phyloP scores from a whole-genome alignment of 2,113 vertebrate genomes.

The Dendropsophus ebraccatus region DNA sequence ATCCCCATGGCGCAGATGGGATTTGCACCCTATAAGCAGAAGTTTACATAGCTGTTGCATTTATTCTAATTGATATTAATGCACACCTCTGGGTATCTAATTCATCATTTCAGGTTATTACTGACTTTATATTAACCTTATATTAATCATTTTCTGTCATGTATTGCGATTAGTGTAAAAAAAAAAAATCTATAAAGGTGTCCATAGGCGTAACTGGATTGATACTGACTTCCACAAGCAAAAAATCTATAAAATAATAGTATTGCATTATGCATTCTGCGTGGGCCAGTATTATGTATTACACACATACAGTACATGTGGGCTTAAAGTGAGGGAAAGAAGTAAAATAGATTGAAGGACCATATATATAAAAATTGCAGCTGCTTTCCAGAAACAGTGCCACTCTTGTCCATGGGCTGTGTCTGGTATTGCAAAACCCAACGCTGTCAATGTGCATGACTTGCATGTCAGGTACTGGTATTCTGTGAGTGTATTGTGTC shows the following conservation, averaged over 20 bases:
- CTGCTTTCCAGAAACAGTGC: not conserved
- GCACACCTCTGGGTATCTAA: not conserved
- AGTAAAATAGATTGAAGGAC: not conserved
- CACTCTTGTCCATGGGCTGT: not conserved
- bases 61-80: conserved; percentile 11
- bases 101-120: not conserved
- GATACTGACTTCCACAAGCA: not conserved
- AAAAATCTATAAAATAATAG: not conserved
- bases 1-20: not conserved
- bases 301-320: not conserved
- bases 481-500: not conserved
- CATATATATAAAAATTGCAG: no score
- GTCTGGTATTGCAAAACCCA: not conserved
- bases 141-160: not conserved
- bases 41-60: not conserved
- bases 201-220: no score
- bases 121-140: not conserved
- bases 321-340: not conserved
- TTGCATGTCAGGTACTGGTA: no score
- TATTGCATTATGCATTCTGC: no score
- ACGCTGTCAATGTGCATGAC: not conserved
- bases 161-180: not conserved
- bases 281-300: not conserved
- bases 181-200: not conserved
- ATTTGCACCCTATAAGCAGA: not conserved